A percentile compares a stretch with the other conserved stretches of the same genome.
These are phyloP conservation scores for Pterocles gutturalis DNA, from an alignment of 2,113 vertebrate species.

Conservation along the genomic window DNA sequence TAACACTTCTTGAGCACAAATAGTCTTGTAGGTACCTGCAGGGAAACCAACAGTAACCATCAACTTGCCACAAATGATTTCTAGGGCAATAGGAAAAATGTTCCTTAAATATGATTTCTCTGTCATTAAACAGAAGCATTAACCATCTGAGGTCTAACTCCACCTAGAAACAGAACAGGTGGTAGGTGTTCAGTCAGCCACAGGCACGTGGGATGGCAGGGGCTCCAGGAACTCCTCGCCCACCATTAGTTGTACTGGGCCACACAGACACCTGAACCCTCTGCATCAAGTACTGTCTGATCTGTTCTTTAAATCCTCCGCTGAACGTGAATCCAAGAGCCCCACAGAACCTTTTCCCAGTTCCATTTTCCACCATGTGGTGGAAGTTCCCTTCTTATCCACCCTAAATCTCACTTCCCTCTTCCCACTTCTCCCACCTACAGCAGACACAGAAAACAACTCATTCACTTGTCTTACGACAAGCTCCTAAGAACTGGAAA, in stretches of 20 bases:
- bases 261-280: not conserved
- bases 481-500: not conserved
- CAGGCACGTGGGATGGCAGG: not conserved
- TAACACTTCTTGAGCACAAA: not conserved
- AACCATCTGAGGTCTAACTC: not conserved
- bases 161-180: not conserved
- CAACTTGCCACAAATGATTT: not conserved
- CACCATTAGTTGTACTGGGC: not conserved
- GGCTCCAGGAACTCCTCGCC: not conserved
- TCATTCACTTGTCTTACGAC: not conserved
- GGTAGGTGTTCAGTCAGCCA: not conserved
- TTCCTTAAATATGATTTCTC: not conserved
- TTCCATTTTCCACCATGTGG: not conserved
- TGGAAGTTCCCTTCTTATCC: not conserved
- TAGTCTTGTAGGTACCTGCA: not conserved
- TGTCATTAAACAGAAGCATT: not conserved
- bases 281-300: not conserved
- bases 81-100: not conserved
- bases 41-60: not conserved
- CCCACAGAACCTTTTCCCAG: not conserved
- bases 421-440: not conserved
- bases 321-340: not conserved
- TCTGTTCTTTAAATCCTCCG: not conserved
- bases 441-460: not conserved
- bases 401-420: not conserved